phyloP scores from a whole-genome alignment of 2,888 invertebrate species.

The Bruchidius siliquastri region DNA sequence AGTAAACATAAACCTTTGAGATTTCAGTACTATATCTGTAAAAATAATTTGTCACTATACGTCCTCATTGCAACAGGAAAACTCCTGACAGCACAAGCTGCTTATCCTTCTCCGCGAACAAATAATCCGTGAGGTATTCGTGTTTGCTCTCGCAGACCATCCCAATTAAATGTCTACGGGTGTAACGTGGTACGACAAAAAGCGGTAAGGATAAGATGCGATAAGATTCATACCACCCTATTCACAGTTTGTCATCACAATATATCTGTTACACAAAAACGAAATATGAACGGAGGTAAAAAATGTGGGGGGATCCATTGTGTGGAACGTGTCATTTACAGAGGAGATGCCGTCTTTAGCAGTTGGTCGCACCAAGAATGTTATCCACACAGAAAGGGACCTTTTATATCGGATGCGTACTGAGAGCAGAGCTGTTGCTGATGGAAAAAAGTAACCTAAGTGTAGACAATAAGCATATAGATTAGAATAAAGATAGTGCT shows the following conservation, averaged over 20 bases:
- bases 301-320: constrained; percentile 8
- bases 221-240: constrained; percentile 12
- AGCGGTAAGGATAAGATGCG: constrained; percentile 5
- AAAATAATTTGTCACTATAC: too few relatives aligned
- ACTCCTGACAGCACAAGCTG: background rate
- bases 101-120: background rate
- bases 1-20: too few relatives aligned
- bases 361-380: too few relatives aligned
- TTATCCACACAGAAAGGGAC: too few relatives aligned
- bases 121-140: background rate
- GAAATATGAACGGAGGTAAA: constrained; percentile 11
- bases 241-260: constrained; percentile 16
- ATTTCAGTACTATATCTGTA: too few relatives aligned
- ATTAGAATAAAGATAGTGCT: too few relatives aligned
- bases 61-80: background rate
- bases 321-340: background rate
- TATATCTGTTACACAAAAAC: constrained; percentile 12
- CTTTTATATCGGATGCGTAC: too few relatives aligned
- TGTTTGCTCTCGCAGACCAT: background rate
- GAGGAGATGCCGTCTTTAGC: background rate
- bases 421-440: too few relatives aligned
- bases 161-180: background rate
- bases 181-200: background rate
- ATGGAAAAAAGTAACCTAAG: too few relatives aligned
- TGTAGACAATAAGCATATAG: too few relatives aligned